Evolutionary conservation across 1,140 invertebrate genomes (phyloP), one percentile per base, ranked within the genome.

Genomic region (Drosophila leontia): DNA sequence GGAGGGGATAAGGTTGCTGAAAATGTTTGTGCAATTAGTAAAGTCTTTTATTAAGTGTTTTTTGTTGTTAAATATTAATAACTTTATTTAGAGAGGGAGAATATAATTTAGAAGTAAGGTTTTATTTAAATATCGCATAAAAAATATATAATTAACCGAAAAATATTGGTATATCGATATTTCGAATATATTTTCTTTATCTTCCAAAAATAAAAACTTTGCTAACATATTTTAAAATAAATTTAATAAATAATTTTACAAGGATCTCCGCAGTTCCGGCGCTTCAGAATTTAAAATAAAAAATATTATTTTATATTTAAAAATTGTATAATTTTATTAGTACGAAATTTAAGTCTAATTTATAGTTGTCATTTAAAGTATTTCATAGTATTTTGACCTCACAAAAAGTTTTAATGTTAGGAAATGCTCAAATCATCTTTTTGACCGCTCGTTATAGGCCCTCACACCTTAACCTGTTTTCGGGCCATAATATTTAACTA

Each of bases 401-500:
- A 47, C 2, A 7, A 12, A 32, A 47, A 29, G 32, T 9, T 2
- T 2, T 1, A 42, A 32, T 5, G 15, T 47, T 19, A 37, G 42
- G 23, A 4, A 15, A 48, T 39, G 13, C 7, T 23, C 3, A 13
- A 61, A 35, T 48, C 34, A n/a, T 8, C 9, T 13, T 23, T 37
- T 35, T 13, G 3, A 26, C 9, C 13, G 13, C 23, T 8, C 12
- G 5, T 1, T 2, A 23, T 15, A n/a, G 32, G 9, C 35, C 50
- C 65, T 72, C 37, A 58, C 51, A 72, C 65, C 65, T 59, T n/a
- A 48, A 71, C 67, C 69, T 37, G 51, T 72, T 72, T 59, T 26
- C 29, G 35, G 53, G 67, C 53, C 69, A 72, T 71, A 72, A 23
- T 47, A 42, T 78, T 62, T 59, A 39, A 62, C 44, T 41, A 57